A percentile compares a stretch with the other conserved stretches of the same genome.
These are phyloP conservation scores for Kryptolebias marmoratus DNA, from an alignment of 2,113 vertebrate species.

Conservation along the genomic window DNA sequence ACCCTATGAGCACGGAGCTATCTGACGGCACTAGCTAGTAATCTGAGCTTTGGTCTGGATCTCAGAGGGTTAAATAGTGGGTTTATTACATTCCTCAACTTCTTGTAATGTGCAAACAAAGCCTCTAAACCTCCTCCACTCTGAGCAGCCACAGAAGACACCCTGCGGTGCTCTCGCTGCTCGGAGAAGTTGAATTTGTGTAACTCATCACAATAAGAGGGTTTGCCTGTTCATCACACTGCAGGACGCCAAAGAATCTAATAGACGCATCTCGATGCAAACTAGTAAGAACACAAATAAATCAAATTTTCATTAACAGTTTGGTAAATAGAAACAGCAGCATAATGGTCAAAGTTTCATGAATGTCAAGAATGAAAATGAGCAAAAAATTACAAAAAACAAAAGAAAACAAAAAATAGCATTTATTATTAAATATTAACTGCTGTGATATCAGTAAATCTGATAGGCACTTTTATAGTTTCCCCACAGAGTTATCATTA, in stretches of 20 bases:
- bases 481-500: slow-evolving; percentile 78
- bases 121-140: slow-evolving; percentile 53
- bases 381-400: slow-evolving; percentile 72
- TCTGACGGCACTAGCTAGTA: slow-evolving; percentile 23
- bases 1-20: slow-evolving; percentile 75
- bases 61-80: slow-evolving; percentile 82
- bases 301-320: slow-evolving; percentile 85
- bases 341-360: slow-evolving; percentile 89
- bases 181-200: slow-evolving; percentile 53
- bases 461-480: slow-evolving; percentile 68
- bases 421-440: slow-evolving; percentile 75
- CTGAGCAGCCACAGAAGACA: slow-evolving; percentile 44
- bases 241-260: slow-evolving; percentile 78
- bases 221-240: slow-evolving; percentile 71
- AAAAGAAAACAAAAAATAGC: slow-evolving; percentile 59
- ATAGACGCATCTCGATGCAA: slow-evolving; percentile 78
- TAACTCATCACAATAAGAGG: slow-evolving; percentile 68
- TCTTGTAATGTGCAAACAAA: slow-evolving; percentile 74
- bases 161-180: slow-evolving; percentile 33
- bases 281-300: slow-evolving; percentile 84
- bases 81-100: slow-evolving; percentile 80
- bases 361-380: slow-evolving; percentile 83
- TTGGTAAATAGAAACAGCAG: slow-evolving; percentile 88
- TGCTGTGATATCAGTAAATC: slow-evolving; percentile 61
- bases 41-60: slow-evolving; percentile 31